Base-by-base conservation (phyloP, 2,888 invertebrate species). In the Xestia ashworthii region DNA sequence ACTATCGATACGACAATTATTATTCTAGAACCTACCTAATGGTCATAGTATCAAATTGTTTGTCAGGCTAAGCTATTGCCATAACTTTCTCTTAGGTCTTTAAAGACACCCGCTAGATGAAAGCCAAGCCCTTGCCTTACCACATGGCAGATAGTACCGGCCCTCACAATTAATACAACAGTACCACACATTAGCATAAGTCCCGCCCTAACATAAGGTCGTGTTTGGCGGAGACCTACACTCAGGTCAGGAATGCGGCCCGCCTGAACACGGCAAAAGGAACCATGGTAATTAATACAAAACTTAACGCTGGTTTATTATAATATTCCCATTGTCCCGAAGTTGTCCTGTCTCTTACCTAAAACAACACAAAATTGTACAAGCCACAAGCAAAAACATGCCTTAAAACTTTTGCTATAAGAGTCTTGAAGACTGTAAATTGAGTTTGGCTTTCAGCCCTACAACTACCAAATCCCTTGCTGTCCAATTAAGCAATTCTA, bases 251-350 rank as follows among this genome's bases (percentile, higher is more conserved):
- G 76, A 78, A 87, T 88, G 87, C 67, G 81, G 76, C 71, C 76
- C 62, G 76, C 75, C 81, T 80, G 55, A 75, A 76, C 79, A 74
- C 38, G 66, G n/a, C 74, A 71, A 58, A 84, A 72, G 66, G 71
- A 72, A 76, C 74, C 62, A 72, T 71, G 82, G 74, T 82, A 86
- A 89, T 91, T 88, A 87, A 87, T 84, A 84, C 83, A 83, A 83
- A 88, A 88, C 66, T 88, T 86, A 72, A 89, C 87, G 76, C 76
- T 73, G 84, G 69, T 73, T 88, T 86, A 91, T 92, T 92, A 88
- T 90, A 91, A 92, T 79, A 82, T 92, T 91, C 86, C 78, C 87
- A 91, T 89, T 91, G 90, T 87, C 85, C 82, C 73, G 70, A 80
- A 87, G 87, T 79, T 89, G 87, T 89, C 90, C 79, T 84, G 78